These are phyloP conservation scores for Brachycybe producta DNA, from an alignment of 2,888 invertebrate species.

Conservation along the genomic window DNA sequence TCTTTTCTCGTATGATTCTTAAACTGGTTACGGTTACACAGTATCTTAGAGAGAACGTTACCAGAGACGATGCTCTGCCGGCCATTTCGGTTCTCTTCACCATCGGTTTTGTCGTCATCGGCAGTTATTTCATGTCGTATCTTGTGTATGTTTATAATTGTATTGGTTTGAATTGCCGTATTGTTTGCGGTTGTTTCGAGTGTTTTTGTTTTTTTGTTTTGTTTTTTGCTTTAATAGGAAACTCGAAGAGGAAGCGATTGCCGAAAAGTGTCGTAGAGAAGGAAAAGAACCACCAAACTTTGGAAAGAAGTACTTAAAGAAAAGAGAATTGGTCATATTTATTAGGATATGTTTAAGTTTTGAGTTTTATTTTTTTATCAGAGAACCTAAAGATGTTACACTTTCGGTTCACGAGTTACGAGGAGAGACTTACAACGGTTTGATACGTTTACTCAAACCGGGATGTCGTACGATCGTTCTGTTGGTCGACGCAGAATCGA, in stretches of 20 bases:
- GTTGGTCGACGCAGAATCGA: constrained; percentile 75
- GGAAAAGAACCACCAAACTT: constrained; percentile 29
- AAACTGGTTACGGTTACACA: constrained; percentile 54
- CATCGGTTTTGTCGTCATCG: constrained; percentile 57
- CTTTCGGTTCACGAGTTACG: constrained; percentile 78
- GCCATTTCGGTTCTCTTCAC: constrained; percentile 63
- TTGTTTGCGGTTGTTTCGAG: not conserved
- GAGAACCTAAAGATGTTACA: constrained; percentile 35
- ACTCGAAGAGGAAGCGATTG: constrained; percentile 44
- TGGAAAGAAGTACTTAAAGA: constrained; percentile 14
- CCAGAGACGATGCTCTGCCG: constrained; percentile 65
- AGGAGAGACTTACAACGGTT: constrained; percentile 87
- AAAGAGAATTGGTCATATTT: no score
- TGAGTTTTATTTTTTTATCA: not conserved
- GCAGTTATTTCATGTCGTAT: constrained; percentile 76
- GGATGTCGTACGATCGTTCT: constrained; percentile 88
- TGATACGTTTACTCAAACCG: constrained; percentile 81
- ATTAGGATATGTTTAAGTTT: not conserved
- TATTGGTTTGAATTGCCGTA: not conserved
- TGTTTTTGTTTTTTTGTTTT: not conserved
- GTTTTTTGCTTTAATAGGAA: constrained; percentile 33
- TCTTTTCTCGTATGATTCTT: constrained; percentile 53
- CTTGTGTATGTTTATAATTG: constrained; percentile 46
- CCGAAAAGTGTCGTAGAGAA: constrained; percentile 28
- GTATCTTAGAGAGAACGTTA: constrained; percentile 55